Evolutionary conservation across 2,888 invertebrate genomes (phyloP).

Genomic region (Brassicogethes aeneus): DNA sequence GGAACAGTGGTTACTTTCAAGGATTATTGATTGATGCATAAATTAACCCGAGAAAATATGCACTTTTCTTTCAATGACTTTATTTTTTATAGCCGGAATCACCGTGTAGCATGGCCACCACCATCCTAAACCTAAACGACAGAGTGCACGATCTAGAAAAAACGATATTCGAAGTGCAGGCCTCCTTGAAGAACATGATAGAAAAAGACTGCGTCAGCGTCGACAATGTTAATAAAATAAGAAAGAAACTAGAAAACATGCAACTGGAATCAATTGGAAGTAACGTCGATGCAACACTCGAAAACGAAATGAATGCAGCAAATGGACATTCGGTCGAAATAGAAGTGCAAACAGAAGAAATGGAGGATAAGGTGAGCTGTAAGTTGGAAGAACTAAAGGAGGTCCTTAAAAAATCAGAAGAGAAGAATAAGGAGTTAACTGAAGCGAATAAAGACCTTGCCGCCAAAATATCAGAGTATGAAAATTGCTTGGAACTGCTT

Average conservation of each 20-base stretch:
- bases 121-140: slow-evolving; percentile 34
- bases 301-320: slow-evolving; percentile 4
- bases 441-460: slow-evolving; percentile 38
- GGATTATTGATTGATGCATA: no score
- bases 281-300: slow-evolving; percentile 7
- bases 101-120: slow-evolving; percentile 7
- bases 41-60: no score
- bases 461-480: slow-evolving; percentile 56
- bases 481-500: slow-evolving; percentile 64
- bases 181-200: slow-evolving; percentile 29
- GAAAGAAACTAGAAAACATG: slow-evolving; percentile 19
- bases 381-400: slow-evolving; percentile 22
- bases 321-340: slow-evolving; percentile 15
- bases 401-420: slow-evolving; percentile 38
- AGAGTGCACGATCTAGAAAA: slow-evolving; percentile 44
- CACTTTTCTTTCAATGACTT: no score
- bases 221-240: slow-evolving; percentile 27
- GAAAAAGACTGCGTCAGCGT: slow-evolving; percentile 23
- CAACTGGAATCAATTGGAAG: slow-evolving; percentile 9
- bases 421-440: slow-evolving; percentile 38
- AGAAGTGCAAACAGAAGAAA: slow-evolving; percentile 23
- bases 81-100: not conserved
- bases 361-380: slow-evolving; percentile 20
- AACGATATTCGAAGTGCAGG: slow-evolving; percentile 39
- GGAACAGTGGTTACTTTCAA: no score